A percentile compares a stretch with the other conserved stretches of the same genome.
Evolutionary conservation across 1,140 invertebrate species (phyloP).

Genomic region (Penaeus chinensis): DNA sequence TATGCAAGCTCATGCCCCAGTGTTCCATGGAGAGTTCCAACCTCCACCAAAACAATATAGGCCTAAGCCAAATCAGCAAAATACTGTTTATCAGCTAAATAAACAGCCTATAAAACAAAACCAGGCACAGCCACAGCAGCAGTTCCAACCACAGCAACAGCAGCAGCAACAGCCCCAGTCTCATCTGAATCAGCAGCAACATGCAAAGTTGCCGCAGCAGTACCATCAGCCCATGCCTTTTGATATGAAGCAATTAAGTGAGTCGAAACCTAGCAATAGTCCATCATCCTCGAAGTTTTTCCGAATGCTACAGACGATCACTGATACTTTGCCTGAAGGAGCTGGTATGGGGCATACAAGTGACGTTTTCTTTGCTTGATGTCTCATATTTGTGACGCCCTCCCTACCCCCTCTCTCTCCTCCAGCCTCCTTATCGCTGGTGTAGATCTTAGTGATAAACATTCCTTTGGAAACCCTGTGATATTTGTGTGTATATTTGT

Average conservation of each 20-base stretch:
- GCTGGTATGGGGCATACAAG: constrained; percentile 51
- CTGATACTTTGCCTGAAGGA: constrained; percentile 63
- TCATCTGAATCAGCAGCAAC: not conserved
- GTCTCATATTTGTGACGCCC: not conserved
- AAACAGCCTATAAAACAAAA: constrained; percentile 2
- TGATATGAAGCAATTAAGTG: too few relatives aligned
- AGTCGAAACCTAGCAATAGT: constrained; percentile 60
- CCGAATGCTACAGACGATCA: constrained; percentile 69
- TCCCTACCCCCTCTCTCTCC: not conserved
- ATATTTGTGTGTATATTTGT: too few relatives aligned
- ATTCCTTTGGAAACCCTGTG: too few relatives aligned
- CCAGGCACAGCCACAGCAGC: not conserved
- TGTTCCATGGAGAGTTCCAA: constrained; percentile 19
- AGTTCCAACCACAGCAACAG: constrained; percentile 19
- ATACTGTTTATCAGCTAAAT: constrained; percentile 1
- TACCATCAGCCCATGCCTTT: constrained; percentile 66
- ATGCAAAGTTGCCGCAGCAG: constrained; percentile 21
- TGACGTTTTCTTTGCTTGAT: constrained; percentile 40
- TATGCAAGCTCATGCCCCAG: constrained; percentile 49
- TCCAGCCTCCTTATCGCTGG: not conserved
- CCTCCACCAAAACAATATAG: not conserved
- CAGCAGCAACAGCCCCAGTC: constrained; percentile 11
- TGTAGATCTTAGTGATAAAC: too few relatives aligned
- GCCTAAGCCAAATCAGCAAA: too few relatives aligned
- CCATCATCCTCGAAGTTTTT: constrained; percentile 72